phyloP scores from a whole-genome alignment of 2,888 invertebrate species.

The Hypomecis atomaria region DNA sequence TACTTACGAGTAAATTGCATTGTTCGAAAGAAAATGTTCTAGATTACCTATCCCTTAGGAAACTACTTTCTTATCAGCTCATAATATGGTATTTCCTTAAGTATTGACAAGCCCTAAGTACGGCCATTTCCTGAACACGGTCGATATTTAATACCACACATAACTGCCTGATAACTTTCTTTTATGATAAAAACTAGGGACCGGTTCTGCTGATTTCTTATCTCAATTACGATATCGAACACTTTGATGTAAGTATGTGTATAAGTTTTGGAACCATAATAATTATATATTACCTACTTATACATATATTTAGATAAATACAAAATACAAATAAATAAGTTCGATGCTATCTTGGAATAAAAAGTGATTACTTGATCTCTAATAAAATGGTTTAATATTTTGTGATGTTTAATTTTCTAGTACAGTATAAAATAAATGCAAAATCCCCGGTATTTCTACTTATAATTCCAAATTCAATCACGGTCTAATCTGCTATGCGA shows the following conservation, averaged over 20 bases:
- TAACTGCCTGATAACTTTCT: constrained; percentile 58
- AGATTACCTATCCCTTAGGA: constrained; percentile 34
- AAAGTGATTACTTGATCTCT: no score
- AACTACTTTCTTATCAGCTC: constrained; percentile 54
- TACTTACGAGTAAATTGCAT: constrained; percentile 32
- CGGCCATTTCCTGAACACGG: constrained; percentile 59
- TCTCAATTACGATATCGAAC: constrained; percentile 33
- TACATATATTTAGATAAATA: no score
- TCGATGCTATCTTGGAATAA: no score
- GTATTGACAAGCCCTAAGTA: constrained; percentile 56
- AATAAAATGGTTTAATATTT: no score
- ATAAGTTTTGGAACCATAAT: not conserved
- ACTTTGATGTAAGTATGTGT: constrained; percentile 5
- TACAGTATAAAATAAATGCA: constrained; percentile 1
- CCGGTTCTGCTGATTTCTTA: constrained; percentile 47
- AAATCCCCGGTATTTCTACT: not conserved
- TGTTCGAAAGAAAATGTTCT: constrained; percentile 35
- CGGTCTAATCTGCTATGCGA: constrained; percentile 58
- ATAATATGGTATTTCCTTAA: constrained; percentile 56
- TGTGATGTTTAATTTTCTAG: not conserved
- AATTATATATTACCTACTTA: no score
- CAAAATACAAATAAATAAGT: no score
- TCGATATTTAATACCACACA: constrained; percentile 49
- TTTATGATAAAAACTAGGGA: constrained; percentile 52
- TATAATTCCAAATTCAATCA: constrained; percentile 65